Evolutionary conservation across 2,888 invertebrate genomes (phyloP).

Genomic region (Heteromyza rotundicornis): DNA sequence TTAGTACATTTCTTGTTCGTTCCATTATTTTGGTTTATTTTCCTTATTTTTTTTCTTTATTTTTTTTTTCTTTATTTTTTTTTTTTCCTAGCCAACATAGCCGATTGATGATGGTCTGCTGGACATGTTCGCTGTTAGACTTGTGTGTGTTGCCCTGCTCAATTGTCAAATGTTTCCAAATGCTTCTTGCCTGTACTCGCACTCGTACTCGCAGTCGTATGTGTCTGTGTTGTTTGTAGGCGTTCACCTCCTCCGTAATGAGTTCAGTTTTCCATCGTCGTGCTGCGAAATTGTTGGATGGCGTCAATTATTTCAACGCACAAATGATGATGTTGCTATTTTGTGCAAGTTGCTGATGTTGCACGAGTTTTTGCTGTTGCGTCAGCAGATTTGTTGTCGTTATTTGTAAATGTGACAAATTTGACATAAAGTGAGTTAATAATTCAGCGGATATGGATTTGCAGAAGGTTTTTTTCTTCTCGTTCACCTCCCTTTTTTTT

Average conservation of each 20-base stretch:
- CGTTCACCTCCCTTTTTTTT: too few species aligned
- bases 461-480: too few species aligned
- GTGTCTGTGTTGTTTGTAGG: too few species aligned
- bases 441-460: constrained; percentile 29
- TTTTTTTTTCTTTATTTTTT: too few species aligned
- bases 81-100: too few species aligned
- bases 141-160: not conserved
- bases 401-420: constrained; percentile 52
- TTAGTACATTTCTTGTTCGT: not conserved
- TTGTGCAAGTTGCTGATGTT: constrained; percentile 22
- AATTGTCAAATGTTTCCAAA: too few species aligned
- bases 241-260: constrained; percentile 52
- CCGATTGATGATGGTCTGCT: too few species aligned
- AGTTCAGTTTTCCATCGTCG: constrained; percentile 53
- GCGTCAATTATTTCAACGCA: constrained; percentile 54
- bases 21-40: not conserved
- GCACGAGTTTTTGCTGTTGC: constrained; percentile 25
- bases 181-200: too few species aligned
- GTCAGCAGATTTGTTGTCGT: constrained; percentile 33
- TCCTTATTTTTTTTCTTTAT: too few species aligned
- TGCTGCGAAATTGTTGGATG: constrained; percentile 47
- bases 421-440: constrained; percentile 43
- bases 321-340: constrained; percentile 19
- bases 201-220: too few species aligned
- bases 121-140: too few species aligned